phyloP scores from a whole-genome alignment of 2,888 invertebrate species.

The Zygothrica quintamaculata region DNA sequence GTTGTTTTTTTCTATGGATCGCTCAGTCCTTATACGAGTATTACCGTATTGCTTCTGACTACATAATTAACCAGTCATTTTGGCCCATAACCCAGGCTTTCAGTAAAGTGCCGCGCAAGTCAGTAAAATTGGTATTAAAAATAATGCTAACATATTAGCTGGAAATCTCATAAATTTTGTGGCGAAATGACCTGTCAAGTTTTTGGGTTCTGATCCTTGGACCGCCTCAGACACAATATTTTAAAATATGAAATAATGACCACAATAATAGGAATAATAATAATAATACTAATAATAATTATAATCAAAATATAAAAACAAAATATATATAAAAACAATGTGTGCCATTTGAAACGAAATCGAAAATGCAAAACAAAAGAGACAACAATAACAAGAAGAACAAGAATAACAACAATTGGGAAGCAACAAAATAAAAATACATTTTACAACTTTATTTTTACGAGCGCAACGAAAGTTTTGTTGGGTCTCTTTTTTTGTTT shows the following conservation, averaged over 20 bases:
- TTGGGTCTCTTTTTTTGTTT: slow-evolving; percentile 37
- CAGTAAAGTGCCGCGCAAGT: slow-evolving; percentile 26
- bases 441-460: slow-evolving; percentile 80
- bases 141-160: slow-evolving; percentile 75
- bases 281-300: slow-evolving; percentile 18
- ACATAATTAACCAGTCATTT: slow-evolving; percentile 67
- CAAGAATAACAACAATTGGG: slow-evolving; percentile 15
- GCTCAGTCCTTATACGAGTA: slow-evolving; percentile 23
- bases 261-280: too few species aligned
- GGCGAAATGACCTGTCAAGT: slow-evolving; percentile 77
- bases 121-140: slow-evolving; percentile 54
- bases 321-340: too few species aligned
- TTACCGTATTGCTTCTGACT: slow-evolving; percentile 39
- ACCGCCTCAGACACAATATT: slow-evolving; percentile 47
- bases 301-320: slow-evolving; percentile 52
- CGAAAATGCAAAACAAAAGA: slow-evolving; percentile 69
- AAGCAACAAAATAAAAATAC: slow-evolving; percentile 50
- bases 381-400: slow-evolving; percentile 20
- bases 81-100: slow-evolving; percentile 57
- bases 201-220: slow-evolving; percentile 20
- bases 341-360: slow-evolving; percentile 72
- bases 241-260: slow-evolving; percentile 51
- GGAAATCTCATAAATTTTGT: slow-evolving; percentile 80
- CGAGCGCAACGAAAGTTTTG: slow-evolving; percentile 65
- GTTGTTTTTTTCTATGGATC: slow-evolving; percentile 1